These are phyloP conservation scores for Nannoperca obscura DNA, from an alignment of 2,797 vertebrate species.

Conservation along the genomic window DNA sequence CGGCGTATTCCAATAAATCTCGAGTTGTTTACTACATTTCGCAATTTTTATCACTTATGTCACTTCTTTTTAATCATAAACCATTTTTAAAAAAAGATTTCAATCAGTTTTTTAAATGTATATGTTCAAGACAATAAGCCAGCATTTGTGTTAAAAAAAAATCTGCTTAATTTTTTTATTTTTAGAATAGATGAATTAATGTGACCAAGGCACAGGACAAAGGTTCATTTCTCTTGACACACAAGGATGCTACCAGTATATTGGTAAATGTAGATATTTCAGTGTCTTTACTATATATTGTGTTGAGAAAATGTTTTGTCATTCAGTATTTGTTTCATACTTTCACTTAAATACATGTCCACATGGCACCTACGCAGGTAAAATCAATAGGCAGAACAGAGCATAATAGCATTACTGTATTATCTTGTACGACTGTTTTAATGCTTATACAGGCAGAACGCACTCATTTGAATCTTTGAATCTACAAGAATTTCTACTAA, in stretches of 20 bases:
- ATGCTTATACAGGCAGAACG: slow-evolving; percentile 27
- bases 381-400: slow-evolving; percentile 13
- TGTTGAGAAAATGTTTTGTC: slow-evolving; percentile 15
- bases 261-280: slow-evolving; percentile 44
- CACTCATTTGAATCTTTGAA: slow-evolving; percentile 30
- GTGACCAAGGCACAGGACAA: slow-evolving; percentile 4
- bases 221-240: slow-evolving; percentile 22
- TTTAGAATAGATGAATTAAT: neutral
- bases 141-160: slow-evolving; percentile 28
- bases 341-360: slow-evolving; percentile 20
- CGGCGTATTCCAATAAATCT: slow-evolving; percentile 14
- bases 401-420: slow-evolving; percentile 29
- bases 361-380: slow-evolving; percentile 32
- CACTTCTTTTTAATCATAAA: slow-evolving; percentile 2
- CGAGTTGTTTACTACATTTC: slow-evolving; percentile 7
- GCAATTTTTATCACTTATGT: slow-evolving; percentile 33
- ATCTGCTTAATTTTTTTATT: neutral
- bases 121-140: slow-evolving; percentile 6
- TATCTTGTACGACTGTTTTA: slow-evolving; percentile 61
- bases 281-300: slow-evolving; percentile 23
- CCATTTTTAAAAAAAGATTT: slow-evolving; percentile 11
- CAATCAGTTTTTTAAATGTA: slow-evolving; percentile 17
- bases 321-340: slow-evolving; percentile 15
- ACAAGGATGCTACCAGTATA: neutral
- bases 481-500: slow-evolving; percentile 31